phyloP scores from a whole-genome alignment of 2,797 vertebrate genomes.

The Melopsittacus undulatus region DNA sequence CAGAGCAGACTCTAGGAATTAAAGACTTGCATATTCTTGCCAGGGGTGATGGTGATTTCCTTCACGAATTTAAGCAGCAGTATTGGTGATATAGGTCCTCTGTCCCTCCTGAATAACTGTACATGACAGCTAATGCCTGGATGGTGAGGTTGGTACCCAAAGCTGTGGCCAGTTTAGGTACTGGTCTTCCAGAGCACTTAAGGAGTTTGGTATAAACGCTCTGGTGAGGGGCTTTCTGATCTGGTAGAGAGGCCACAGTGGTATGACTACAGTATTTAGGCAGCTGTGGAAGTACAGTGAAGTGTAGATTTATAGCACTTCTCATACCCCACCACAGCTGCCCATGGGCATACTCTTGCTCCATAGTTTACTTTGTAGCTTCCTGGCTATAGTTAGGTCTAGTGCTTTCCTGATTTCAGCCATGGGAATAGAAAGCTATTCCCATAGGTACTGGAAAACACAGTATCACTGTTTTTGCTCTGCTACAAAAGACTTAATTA shows the following conservation, averaged over 20 bases:
- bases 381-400: neutral
- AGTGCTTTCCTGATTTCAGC: neutral
- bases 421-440: neutral
- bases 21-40: neutral
- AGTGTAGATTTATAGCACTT: neutral
- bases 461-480: neutral
- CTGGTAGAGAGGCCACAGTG: neutral
- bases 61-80: neutral
- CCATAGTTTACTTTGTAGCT: neutral
- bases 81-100: rapidly evolving
- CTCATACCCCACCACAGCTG: neutral
- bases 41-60: neutral
- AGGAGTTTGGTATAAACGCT: neutral
- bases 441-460: neutral
- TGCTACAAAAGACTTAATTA: neutral
- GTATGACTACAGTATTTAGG: neutral
- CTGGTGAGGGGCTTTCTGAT: neutral
- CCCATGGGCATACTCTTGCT: rapidly evolving
- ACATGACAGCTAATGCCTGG: neutral
- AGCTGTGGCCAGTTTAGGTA: neutral
- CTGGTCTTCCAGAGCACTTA: neutral
- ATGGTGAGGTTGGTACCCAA: neutral
- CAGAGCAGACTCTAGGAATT: neutral
- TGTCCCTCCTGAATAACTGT: rapidly evolving
- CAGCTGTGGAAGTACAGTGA: neutral